phyloP scores from a whole-genome alignment of 2,113 vertebrate species.

The Jaculus jaculus region DNA sequence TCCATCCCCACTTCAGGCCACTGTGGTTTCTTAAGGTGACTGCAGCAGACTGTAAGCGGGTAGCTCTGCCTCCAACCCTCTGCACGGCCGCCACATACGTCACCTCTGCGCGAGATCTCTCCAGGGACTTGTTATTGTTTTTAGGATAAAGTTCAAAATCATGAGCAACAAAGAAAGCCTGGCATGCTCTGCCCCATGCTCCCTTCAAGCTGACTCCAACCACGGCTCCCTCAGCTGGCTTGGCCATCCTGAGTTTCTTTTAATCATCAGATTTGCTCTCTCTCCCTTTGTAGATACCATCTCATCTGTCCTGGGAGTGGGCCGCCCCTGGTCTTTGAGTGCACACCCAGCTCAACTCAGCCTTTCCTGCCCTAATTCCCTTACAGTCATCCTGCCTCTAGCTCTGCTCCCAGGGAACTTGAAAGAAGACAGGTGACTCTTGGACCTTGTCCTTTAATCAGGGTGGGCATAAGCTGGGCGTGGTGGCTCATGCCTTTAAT shows the following conservation, averaged over 20 bases:
- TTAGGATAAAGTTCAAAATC: slow-evolving; percentile 21
- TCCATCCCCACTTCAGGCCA: not conserved
- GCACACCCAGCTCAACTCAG: no score
- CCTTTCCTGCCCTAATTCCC: no score
- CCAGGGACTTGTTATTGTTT: not conserved
- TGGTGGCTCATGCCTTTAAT: no score
- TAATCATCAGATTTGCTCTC: not conserved
- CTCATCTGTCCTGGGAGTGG: not conserved
- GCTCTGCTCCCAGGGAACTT: no score
- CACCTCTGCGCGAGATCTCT: slow-evolving; percentile 15
- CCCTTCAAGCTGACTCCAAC: not conserved
- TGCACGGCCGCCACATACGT: not conserved
- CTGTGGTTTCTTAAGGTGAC: not conserved
- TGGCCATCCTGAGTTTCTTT: not conserved
- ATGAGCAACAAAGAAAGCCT: not conserved
- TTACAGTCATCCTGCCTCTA: not conserved
- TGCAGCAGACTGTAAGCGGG: slow-evolving; percentile 1
- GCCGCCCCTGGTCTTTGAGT: no score
- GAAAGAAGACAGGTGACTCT: no score
- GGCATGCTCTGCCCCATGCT: no score
- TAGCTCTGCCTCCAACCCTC: not conserved
- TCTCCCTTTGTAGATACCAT: not conserved
- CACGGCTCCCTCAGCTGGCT: not conserved
- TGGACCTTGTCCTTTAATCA: no score
- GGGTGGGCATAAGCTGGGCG: no score